Base-by-base conservation (phyloP, 30 jellyfish, hydroid and myxozoan genomes). In the Clytia hemisphaerica region DNA sequence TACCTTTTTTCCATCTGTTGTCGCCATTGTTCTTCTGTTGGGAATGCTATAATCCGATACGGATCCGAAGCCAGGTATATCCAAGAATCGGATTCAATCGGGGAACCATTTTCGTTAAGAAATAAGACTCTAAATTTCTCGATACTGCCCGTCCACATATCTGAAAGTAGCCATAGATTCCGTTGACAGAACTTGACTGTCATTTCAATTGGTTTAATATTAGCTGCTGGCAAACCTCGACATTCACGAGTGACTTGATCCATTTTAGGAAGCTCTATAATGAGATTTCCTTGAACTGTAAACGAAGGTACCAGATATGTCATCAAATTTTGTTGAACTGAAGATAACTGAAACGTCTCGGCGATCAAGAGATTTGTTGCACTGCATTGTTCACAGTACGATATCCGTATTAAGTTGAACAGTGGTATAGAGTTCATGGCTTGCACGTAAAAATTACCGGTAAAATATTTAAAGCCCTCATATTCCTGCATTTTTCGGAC, bases 21-120 rank as follows among this genome's bases (percentile, higher is more conserved):
- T n/a, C n/a, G n/a, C n/a, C n/a, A n/a, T n/a, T n/a, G n/a, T n/a
- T n/a, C n/a, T n/a, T n/a, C n/a, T n/a, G 79, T 38, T 15, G 79
- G 79, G 1, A 36, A 67, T 4, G 48, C 79, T 0, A 67, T 75
- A 16, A 67, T 27, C 45, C 79, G 40, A 25, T 67, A 67, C 1
- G 79, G 79, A 2, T 67, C 18, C 2, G 16, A 14, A 0, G 45
- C 27, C 24, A 67, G 33, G 10, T 45, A 0, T 5, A 85, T 66
- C 96, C 96, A 85, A 14, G 96, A 85, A 30, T 42, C 38, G 26
- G 72, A 48, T 27, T 71, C 69, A 15, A 85, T 51, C 4, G 67
- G 24, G 29, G 19, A 32, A 2, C 96, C 93, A 21, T 72, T 33
- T 12, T 24, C 44, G 34, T 57, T 40, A n/a, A 78, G 67, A 16